Evolutionary conservation across 2,113 vertebrate genomes (phyloP).

Genomic region (Apistogramma diplotaenia): DNA sequence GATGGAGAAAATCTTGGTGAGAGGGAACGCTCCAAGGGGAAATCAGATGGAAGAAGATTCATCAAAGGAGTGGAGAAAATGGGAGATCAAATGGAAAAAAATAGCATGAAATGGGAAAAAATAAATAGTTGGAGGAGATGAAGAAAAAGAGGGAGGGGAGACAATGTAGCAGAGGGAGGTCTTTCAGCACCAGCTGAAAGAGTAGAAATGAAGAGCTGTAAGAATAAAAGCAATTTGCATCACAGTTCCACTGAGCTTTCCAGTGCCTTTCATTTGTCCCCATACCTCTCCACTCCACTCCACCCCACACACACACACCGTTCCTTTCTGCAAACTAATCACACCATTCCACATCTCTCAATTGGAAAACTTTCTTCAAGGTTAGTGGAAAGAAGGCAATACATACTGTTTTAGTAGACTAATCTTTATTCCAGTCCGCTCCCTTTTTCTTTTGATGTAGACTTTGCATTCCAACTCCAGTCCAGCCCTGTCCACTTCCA

Average conservation of each 20-base stretch:
- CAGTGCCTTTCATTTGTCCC: conserved; percentile 61
- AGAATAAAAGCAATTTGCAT: conserved; percentile 72
- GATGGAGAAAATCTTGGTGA: background rate
- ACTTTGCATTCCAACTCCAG: background rate
- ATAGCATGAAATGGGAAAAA: background rate
- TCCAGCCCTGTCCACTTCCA: background rate
- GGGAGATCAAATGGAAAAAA: conserved; percentile 2
- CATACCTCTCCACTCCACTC: background rate
- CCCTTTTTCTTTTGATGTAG: background rate
- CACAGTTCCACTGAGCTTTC: conserved; percentile 59
- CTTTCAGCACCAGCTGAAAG: conserved; percentile 38
- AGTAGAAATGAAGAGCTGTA: conserved; percentile 42
- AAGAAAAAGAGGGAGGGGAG: background rate
- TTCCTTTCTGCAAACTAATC: conserved; percentile 26
- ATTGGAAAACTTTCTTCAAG: conserved; percentile 52
- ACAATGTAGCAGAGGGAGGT: conserved; percentile 36
- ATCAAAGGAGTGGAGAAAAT: conserved; percentile 5
- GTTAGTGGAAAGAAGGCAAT: conserved; percentile 11
- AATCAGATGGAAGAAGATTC: background rate
- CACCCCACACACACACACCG: background rate
- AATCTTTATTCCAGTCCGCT: background rate
- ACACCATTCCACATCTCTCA: conserved; percentile 21
- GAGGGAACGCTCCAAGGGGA: background rate
- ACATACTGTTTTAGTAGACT: background rate
- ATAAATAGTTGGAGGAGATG: conserved; percentile 3